phyloP scores from a whole-genome alignment of 2,888 invertebrate species.

The Ennomos fuscantarius region DNA sequence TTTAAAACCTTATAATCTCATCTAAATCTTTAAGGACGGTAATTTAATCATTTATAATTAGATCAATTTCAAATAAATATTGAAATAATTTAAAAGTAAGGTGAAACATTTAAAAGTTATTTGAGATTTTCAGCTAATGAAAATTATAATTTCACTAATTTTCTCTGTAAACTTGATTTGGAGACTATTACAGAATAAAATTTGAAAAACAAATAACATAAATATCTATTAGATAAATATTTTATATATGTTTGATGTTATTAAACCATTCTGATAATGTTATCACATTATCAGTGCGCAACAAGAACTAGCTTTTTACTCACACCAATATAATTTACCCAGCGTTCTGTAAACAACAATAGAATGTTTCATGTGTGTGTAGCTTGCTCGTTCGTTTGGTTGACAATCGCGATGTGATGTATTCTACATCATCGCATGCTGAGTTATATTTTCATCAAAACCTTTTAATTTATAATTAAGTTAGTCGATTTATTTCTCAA shows the following conservation, averaged over 20 bases:
- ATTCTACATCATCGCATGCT: conserved; percentile 84
- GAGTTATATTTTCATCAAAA: conserved; percentile 82
- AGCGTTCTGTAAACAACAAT: conserved; percentile 78
- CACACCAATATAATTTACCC: conserved; percentile 65
- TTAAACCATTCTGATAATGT: conserved; percentile 68
- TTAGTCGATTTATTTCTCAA: conserved; percentile 82
- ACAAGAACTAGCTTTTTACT: conserved; percentile 65
- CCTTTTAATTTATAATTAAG: conserved; percentile 80
- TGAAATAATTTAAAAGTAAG: too few relatives aligned
- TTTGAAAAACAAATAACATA: not conserved
- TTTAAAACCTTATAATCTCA: too few relatives aligned
- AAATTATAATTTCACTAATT: too few relatives aligned
- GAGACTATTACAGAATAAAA: too few relatives aligned
- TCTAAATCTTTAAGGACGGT: too few relatives aligned
- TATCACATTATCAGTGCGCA: conserved; percentile 79
- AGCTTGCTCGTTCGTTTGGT: conserved; percentile 82
- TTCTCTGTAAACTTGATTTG: too few relatives aligned
- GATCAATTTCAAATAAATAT: too few relatives aligned
- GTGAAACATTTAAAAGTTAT: too few relatives aligned
- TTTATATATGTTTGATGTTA: conserved; percentile 33
- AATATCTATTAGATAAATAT: conserved; percentile 12
- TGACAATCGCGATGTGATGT: conserved; percentile 86
- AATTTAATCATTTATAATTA: too few relatives aligned
- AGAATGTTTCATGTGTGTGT: conserved; percentile 74
- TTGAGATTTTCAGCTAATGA: too few relatives aligned